phyloP scores from a whole-genome alignment of 1,140 invertebrate species.

The Drosophila orena region DNA sequence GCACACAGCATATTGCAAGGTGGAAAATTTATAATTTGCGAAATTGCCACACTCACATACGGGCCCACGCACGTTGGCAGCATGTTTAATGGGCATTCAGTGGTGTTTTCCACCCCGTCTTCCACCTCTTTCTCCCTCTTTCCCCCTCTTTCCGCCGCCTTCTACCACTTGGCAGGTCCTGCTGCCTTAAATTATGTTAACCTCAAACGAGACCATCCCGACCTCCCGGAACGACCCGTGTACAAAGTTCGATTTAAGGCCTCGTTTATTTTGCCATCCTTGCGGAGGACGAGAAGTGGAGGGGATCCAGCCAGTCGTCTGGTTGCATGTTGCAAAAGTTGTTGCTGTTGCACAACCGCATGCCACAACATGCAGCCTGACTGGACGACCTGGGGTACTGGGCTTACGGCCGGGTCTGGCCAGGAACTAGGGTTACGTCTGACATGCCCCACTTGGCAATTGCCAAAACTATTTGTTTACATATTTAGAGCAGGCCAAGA shows the following conservation, averaged over 20 bases:
- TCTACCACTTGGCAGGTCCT: not conserved
- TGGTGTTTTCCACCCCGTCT: constrained; percentile 4
- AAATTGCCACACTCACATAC: constrained; percentile 65
- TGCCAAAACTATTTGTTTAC: constrained; percentile 84
- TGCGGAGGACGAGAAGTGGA: constrained; percentile 5
- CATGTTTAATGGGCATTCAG: constrained; percentile 78
- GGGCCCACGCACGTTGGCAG: constrained; percentile 62
- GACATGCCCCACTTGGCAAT: constrained; percentile 82
- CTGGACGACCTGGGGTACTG: constrained; percentile 21
- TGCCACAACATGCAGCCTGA: constrained; percentile 74
- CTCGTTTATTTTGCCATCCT: constrained; percentile 76
- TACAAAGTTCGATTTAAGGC: constrained; percentile 83
- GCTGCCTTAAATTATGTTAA: constrained; percentile 80
- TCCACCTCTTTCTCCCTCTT: no score
- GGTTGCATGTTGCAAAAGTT: constrained; percentile 81
- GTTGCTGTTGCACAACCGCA: constrained; percentile 77
- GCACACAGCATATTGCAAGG: constrained; percentile 68
- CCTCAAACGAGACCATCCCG: constrained; percentile 75
- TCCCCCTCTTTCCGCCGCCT: no score
- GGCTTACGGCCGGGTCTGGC: not conserved
- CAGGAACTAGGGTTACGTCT: constrained; percentile 16
- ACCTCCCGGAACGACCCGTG: constrained; percentile 47
- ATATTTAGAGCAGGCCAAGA: constrained; percentile 77
- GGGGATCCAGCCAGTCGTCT: constrained; percentile 35
- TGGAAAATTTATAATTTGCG: constrained; percentile 82